Evolutionary conservation across 2,888 invertebrate species (phyloP), one percentile per base, ranked within the genome.

Genomic region (Calliscelio sp.): DNA sequence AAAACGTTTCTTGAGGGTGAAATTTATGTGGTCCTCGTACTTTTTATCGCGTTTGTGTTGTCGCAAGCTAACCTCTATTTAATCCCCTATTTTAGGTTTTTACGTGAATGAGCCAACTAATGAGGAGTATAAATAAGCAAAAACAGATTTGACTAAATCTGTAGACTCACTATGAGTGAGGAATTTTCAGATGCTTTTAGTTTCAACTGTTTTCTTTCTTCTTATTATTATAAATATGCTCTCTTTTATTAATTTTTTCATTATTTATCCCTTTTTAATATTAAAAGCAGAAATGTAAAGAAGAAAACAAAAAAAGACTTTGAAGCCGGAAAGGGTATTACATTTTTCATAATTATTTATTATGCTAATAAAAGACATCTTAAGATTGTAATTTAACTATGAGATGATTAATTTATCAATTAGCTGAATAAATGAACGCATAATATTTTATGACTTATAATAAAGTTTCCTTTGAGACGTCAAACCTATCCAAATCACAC

Each of bases 1-100:
- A 65, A 73, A 83, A 78, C 71, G 78, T 71, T 70, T 77, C 81
- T 81, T 70, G 57, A 59, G 63, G 70, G 51, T 18, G 59, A 51
- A 77, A 81, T 81, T 81, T 74, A 74, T 63, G 77, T 57, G 63
- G 81, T 65, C 25, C 75, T 38, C 57, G 49, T 57, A 61, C 35
- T 71, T 82, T 82, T 78, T 65, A 57, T 82, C 65, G 55, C 77
- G 6, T 71, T 77, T 73, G 65, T 46, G 57, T 81, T 81, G 70
- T 81, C 57, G 73, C 63, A 61, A 61, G 61, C 63, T 57, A 74
- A 81, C 70, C 70, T 70, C 53, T 46, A 63, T 66, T 81, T 68
- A 74, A 77, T 63, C 75, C 75, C 55, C 66, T 38, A 71, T 65
- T 77, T 63, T 28, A 51, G 59, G 65, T 71, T 77, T 77, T 75